A percentile compares a stretch with the other conserved stretches of the same genome.
phyloP scores from a whole-genome alignment of 2,113 vertebrate genomes.

The Sterna hirundo region DNA sequence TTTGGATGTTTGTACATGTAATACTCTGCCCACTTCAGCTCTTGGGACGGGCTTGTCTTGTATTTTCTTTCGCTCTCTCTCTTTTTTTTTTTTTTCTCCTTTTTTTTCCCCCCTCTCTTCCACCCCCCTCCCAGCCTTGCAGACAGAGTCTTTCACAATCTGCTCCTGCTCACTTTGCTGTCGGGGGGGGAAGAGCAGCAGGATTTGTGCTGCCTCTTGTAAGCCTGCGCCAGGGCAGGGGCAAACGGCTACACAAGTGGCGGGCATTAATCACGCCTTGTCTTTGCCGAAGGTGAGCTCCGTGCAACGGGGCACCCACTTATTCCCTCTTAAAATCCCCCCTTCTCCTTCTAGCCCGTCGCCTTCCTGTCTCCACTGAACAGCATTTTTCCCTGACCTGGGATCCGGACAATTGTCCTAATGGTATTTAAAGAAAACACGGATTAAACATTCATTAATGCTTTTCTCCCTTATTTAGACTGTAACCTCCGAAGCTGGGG shows the following conservation, averaged over 20 bases:
- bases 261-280: constrained; percentile 36
- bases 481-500: neutral
- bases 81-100: neutral
- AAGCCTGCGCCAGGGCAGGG: neutral
- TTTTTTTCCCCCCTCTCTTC: neutral
- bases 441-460: constrained; percentile 41
- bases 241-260: neutral
- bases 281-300: constrained; percentile 42
- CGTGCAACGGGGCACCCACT: constrained; percentile 9
- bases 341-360: constrained; percentile 1
- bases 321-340: neutral
- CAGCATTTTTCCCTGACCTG: constrained; percentile 18
- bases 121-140: neutral
- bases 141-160: neutral
- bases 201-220: neutral
- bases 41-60: constrained; percentile 10
- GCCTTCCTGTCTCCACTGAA: constrained; percentile 44
- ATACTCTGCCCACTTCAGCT: constrained; percentile 51
- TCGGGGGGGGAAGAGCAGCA: neutral
- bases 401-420: constrained; percentile 33
- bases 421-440: constrained; percentile 58
- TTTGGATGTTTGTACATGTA: constrained; percentile 54
- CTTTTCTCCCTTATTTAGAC: neutral
- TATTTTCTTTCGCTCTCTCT: neutral
- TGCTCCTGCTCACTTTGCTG: neutral